Percentiles rank a stretch among this genome's conserved stretches.
phyloP scores from a whole-genome alignment of 2,888 invertebrate genomes.

The Drosophila histrio region DNA sequence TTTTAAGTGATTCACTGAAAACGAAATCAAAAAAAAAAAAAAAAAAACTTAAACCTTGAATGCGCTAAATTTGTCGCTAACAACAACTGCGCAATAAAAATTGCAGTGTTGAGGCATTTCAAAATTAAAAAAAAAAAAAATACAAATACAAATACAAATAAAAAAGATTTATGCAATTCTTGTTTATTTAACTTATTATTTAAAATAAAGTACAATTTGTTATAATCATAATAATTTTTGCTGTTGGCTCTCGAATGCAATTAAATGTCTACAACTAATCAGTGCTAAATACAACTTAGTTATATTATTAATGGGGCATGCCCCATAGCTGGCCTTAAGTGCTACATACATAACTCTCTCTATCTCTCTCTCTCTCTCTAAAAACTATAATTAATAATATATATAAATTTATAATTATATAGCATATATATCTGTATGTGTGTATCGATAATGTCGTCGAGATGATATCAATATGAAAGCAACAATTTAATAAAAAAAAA shows the following conservation, averaged over 20 bases:
- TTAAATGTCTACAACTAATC: conserved; percentile 67
- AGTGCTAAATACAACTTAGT: conserved; percentile 79
- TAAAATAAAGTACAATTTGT: conserved; percentile 13
- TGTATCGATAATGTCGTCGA: conserved; percentile 55
- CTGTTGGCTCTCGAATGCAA: conserved; percentile 26
- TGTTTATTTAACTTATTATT: conserved; percentile 37
- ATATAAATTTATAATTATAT: conserved; percentile 16
- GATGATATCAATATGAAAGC: conserved; percentile 79
- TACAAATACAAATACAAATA: neutral
- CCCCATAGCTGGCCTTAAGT: conserved; percentile 51
- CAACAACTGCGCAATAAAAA: conserved; percentile 17
- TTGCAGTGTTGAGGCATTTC: neutral
- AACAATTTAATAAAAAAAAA: conserved; percentile 65
- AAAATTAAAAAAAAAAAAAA: neutral
- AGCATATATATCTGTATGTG: conserved; percentile 13
- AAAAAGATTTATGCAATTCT: conserved; percentile 28
- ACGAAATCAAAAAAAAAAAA: conserved; percentile 24
- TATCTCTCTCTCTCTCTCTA: neutral
- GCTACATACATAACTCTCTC: conserved; percentile 10
- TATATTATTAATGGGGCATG: conserved; percentile 55
- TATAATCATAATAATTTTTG: conserved; percentile 10
- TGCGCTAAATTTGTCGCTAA: conserved; percentile 63
- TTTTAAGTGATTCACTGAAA: conserved; percentile 73
- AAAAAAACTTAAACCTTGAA: conserved; percentile 56
- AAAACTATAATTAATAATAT: neutral